Base-by-base conservation (phyloP, 2,797 vertebrate genomes). In the Hippoglossus hippoglossus region DNA sequence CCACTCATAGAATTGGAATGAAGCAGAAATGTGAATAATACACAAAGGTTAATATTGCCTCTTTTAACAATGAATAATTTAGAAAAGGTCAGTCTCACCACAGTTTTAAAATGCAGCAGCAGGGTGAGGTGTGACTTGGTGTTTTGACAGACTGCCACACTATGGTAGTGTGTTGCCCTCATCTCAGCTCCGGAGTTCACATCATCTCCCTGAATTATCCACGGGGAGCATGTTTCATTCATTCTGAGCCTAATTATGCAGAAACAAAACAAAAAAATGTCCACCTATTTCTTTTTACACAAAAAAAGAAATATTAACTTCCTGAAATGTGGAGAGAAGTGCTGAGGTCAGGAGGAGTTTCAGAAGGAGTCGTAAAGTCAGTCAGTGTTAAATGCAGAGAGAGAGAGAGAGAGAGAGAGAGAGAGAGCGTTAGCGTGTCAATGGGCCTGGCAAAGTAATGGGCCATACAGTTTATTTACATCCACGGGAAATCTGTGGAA, bases 391-490 rank as follows among this genome's bases (percentile, higher is more conserved):
- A 19, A 46, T 46, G 18, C 44, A 46, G 68, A 80, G 28, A 51
- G 71, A 73, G 25, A 41, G 70, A 66, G 66, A 55, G 44, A 49
- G 41, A 66, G 47, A 56, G 44, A 18, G 39, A 56, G 58, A 55
- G 18, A 34, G 44, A 34, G 50, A 9, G 39, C 53, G 19, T 52
- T 49, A 70, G 68, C 52, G 55, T n/a, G 70, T 76, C 78, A 80
- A 16, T 78, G 77, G 74, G 65, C 71, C 73, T 77, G 52, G 76
- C 68, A 77, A 85, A 85, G 77, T 85, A 91, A 91, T 91, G 84
- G 73, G 13, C 81, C 87, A 46, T 90, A 67, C 57, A 67, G 74
- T 92, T 90, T 92, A 91, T 92, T 93, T 92, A 91, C 91, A 91
- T 85, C 81, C 82, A 86, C 67, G 60, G 79, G 69, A 82, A 91